A percentile compares a stretch with the other conserved stretches of the same genome.
These are phyloP conservation scores for Littorina saxatilis DNA, from an alignment of 1,140 invertebrate species.

Conservation along the genomic window DNA sequence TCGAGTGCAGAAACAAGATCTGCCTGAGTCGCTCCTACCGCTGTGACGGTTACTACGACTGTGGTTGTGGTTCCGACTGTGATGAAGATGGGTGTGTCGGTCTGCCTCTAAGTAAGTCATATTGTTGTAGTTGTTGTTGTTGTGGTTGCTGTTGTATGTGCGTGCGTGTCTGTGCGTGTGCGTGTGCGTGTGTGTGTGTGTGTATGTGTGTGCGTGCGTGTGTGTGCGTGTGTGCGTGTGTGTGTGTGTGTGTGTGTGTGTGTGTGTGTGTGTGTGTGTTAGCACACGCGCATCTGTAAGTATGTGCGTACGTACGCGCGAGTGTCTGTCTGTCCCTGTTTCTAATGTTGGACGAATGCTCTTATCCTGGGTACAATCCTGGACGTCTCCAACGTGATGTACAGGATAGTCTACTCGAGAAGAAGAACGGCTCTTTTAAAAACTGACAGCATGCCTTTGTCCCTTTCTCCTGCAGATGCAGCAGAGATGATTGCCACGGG, in stretches of 20 bases:
- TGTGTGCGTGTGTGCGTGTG: background rate
- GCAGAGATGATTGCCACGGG: background rate
- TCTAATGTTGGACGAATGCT: background rate
- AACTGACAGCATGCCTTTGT: too few species aligned
- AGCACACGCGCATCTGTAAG: background rate
- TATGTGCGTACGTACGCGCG: too few species aligned
- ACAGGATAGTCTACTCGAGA: background rate
- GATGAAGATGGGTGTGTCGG: slow-evolving; percentile 60
- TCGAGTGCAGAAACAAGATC: slow-evolving; percentile 59
- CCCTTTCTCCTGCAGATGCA: background rate
- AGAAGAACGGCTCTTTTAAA: background rate
- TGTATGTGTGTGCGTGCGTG: background rate
- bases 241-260: background rate
- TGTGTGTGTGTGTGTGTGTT: background rate
- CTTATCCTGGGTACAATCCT: background rate
- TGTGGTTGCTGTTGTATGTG: too few species aligned
- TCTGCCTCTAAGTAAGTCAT: slow-evolving; percentile 46
- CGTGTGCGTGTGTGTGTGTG: background rate
- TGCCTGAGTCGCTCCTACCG: slow-evolving; percentile 59
- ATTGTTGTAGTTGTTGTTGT: too few species aligned
- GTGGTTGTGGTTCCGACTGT: slow-evolving; percentile 57
- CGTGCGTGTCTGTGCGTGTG: background rate
- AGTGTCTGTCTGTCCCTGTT: too few species aligned
- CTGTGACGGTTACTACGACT: slow-evolving; percentile 65
- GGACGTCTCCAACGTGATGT: background rate